phyloP scores from a whole-genome alignment of 1,140 invertebrate genomes.

The Mamestra configurata region DNA sequence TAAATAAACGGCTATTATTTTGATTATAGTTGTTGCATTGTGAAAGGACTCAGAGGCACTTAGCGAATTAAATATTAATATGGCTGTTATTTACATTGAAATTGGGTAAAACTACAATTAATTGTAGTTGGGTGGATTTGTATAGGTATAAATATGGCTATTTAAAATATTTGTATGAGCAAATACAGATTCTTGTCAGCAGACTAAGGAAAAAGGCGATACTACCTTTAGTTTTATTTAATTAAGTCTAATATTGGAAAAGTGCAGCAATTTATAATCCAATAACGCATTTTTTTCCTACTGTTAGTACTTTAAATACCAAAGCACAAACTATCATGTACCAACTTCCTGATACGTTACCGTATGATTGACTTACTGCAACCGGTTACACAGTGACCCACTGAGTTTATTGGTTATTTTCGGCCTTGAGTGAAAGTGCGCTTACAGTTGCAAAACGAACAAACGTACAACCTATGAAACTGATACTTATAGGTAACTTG shows the following conservation, averaged over 20 bases:
- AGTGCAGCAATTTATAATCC: too few species aligned
- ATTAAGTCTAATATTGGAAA: too few species aligned
- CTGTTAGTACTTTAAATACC: neutral
- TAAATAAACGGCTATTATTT: neutral
- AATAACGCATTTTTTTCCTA: too few species aligned
- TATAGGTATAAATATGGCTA: too few species aligned
- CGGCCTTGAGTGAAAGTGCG: slow-evolving; percentile 77
- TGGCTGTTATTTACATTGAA: neutral
- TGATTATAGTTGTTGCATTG: neutral
- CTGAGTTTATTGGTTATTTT: slow-evolving; percentile 61
- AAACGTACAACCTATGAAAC: slow-evolving; percentile 8
- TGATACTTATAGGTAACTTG: slow-evolving; percentile 39
- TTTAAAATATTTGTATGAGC: too few species aligned
- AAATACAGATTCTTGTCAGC: too few species aligned
- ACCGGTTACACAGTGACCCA: slow-evolving; percentile 21
- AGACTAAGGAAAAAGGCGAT: too few species aligned
- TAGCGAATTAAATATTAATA: neutral
- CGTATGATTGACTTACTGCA: slow-evolving; percentile 26
- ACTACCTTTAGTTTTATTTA: too few species aligned
- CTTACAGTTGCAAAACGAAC: slow-evolving; percentile 48
- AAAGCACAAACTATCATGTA: neutral
- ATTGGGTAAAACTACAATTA: too few species aligned
- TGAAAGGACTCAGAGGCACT: neutral
- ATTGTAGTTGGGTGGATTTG: too few species aligned
- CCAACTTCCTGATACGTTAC: neutral